A percentile compares a stretch with the other conserved stretches of the same genome.
Evolutionary conservation across 1,140 invertebrate species (phyloP).

Genomic region (Saccostrea glomerata): DNA sequence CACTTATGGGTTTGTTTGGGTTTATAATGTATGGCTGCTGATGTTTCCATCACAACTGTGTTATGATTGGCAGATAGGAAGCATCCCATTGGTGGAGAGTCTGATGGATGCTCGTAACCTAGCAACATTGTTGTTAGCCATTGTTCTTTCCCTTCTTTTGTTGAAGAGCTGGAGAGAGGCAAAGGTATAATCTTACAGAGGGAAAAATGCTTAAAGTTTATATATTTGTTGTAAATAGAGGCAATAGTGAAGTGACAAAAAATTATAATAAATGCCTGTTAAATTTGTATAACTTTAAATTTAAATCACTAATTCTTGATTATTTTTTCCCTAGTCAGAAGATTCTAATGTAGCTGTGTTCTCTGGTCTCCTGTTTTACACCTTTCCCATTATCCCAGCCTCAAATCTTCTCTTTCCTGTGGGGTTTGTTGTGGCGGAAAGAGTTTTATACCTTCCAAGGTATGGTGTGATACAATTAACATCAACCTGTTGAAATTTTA

Average conservation of each 20-base stretch:
- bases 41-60: constrained; percentile 92
- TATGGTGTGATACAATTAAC: constrained; percentile 55
- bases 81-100: constrained; percentile 90
- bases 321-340: background rate
- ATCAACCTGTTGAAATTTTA: background rate
- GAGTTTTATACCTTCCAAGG: constrained; percentile 96
- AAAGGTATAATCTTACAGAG: constrained; percentile 34
- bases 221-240: background rate
- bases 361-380: constrained; percentile 85
- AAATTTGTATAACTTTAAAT: background rate
- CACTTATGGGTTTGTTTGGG: constrained; percentile 93
- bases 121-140: constrained; percentile 81
- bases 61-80: constrained; percentile 99
- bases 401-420: constrained; percentile 98
- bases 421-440: constrained; percentile 97
- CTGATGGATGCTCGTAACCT: constrained; percentile 90
- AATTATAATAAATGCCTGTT: background rate
- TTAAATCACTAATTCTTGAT: background rate
- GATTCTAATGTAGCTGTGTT: constrained; percentile 35
- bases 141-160: background rate
- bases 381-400: constrained; percentile 94
- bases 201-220: background rate
- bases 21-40: constrained; percentile 93
- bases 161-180: constrained; percentile 30
- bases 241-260: background rate